phyloP scores from a whole-genome alignment of 2,888 invertebrate genomes.

The Pherbina coryleti region DNA sequence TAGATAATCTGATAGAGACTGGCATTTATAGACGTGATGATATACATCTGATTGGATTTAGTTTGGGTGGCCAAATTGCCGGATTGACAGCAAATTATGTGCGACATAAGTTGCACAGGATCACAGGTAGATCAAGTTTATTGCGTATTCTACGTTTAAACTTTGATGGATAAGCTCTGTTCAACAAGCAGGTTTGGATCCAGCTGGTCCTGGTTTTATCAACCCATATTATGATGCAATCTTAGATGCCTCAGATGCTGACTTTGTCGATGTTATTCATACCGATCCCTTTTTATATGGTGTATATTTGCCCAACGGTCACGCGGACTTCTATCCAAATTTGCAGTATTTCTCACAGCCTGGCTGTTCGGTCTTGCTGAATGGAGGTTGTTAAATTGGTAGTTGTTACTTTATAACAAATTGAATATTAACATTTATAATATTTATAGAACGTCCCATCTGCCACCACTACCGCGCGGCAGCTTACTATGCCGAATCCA shows the following conservation, averaged over 20 bases:
- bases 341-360: conserved; percentile 66
- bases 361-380: background rate
- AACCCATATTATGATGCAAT: conserved; percentile 69
- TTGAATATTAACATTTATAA: too few relatives aligned
- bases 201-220: conserved; percentile 75
- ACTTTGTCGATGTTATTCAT: conserved; percentile 76
- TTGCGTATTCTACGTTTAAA: background rate
- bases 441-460: conserved; percentile 70
- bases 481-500: conserved; percentile 74
- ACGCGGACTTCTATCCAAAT: conserved; percentile 74
- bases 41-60: conserved; percentile 77
- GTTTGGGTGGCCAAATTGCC: conserved; percentile 75
- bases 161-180: too few relatives aligned
- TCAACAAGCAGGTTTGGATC: conserved; percentile 73
- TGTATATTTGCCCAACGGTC: conserved; percentile 71
- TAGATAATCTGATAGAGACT: conserved; percentile 70
- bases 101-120: conserved; percentile 70
- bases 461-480: conserved; percentile 75
- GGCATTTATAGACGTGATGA: conserved; percentile 67
- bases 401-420: background rate
- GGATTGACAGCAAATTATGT: conserved; percentile 72
- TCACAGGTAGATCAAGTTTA: conserved; percentile 70
- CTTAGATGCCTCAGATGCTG: conserved; percentile 74
- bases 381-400: background rate
- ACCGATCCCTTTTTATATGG: conserved; percentile 74